Evolutionary conservation across 2,888 invertebrate species (phyloP), one percentile per base, ranked within the genome.

Genomic region (Trachelus iudaicus): DNA sequence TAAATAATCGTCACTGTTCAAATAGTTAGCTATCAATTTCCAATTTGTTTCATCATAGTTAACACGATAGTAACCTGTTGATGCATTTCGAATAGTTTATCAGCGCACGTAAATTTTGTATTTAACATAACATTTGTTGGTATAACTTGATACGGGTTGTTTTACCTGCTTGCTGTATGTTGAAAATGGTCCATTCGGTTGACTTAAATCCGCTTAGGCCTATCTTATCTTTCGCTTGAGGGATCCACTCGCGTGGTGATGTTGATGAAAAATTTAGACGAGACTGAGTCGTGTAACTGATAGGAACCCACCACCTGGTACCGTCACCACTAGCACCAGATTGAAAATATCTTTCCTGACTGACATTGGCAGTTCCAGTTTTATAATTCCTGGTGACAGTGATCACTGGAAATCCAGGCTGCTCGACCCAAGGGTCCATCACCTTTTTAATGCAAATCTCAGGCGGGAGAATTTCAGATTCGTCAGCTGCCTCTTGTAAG

Each of bases 351-450:
- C 85, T 85, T 68, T 88, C 92, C 92, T 94, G 94, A 1, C 88
- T 89, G 69, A 94, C 86, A 1, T 83, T 89, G 87, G 93, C 92
- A 11, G 83, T 85, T 31, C 92, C 92, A n/a, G 92, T 92, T 0
- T 83, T 83, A 73, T 93, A 93, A 84, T 94, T 88, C 4, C 93
- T 92, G 11, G 91, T 88, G 0, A 95, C 94, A 0, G 89, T 93
- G 0, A 96, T 89, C 2, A 95, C 92, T 0, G 96, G 96, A 85
- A 93, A 95, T 0, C 95, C 95, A 12, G 93, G 91, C 84, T 95
- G 93, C 73, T 93, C 92, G 23, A 95, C 94, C 95, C 95, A 96
- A 6, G 94, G 83, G 0, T 92, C 81, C 80, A 92, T 91, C 79
- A 93, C 80, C 1, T 40, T 0, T 1, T 12, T 92, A 3, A 91